A percentile compares a stretch with the other conserved stretches of the same genome.
Evolutionary conservation across 2,888 invertebrate species (phyloP).

Genomic region (Lucinisca nassula): DNA sequence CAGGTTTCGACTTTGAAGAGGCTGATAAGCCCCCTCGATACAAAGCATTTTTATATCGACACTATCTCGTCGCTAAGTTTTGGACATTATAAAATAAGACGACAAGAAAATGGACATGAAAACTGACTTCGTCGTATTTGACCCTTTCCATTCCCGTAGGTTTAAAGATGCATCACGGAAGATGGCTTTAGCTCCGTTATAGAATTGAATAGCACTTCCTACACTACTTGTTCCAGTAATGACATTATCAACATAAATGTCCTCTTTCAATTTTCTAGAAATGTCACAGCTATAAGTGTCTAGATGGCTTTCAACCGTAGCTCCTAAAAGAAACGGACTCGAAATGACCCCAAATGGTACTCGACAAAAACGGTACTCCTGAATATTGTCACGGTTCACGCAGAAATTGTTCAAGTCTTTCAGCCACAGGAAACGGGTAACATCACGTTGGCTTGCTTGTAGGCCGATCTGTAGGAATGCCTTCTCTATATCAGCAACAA

Average conservation of each 20-base stretch:
- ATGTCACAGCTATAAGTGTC: neutral
- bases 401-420: slow-evolving; percentile 10
- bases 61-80: neutral
- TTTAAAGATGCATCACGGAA: slow-evolving; percentile 21
- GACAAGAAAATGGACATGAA: neutral
- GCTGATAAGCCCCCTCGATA: neutral
- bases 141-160: slow-evolving; percentile 39
- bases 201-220: no score
- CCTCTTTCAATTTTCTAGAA: slow-evolving; percentile 4
- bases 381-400: neutral
- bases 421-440: slow-evolving; percentile 5
- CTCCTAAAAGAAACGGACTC: slow-evolving; percentile 22
- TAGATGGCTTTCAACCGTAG: slow-evolving; percentile 13
- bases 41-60: neutral
- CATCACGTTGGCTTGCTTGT: slow-evolving; percentile 8
- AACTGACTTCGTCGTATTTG: no score
- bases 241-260: slow-evolving; percentile 26
- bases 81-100: neutral
- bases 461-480: slow-evolving; percentile 13
- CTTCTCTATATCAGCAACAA: slow-evolving; percentile 24
- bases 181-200: neutral
- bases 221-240: neutral
- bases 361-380: slow-evolving; percentile 17
- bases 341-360: slow-evolving; percentile 24
- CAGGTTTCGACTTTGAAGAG: neutral